Evolutionary conservation across 2,113 vertebrate species (phyloP).

Genomic region (Regulus satrapa): DNA sequence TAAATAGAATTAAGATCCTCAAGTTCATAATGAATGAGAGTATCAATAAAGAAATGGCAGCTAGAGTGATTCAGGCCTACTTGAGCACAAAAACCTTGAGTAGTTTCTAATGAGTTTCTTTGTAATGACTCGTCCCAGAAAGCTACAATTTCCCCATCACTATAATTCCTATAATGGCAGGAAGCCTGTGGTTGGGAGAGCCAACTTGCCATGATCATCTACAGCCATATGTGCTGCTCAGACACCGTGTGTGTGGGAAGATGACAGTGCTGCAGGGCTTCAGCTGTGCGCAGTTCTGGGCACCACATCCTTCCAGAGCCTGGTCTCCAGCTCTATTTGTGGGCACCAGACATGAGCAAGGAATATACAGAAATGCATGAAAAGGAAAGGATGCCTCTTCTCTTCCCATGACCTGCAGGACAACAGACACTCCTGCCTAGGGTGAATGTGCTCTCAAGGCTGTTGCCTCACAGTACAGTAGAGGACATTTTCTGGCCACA

Average conservation of each 20-base stretch:
- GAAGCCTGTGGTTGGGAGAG: background rate
- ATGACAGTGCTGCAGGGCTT: background rate
- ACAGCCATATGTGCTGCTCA: background rate
- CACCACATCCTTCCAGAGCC: background rate
- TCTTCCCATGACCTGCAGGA: background rate
- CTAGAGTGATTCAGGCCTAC: background rate
- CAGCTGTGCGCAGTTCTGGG: background rate
- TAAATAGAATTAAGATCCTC: background rate
- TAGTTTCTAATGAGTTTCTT: background rate
- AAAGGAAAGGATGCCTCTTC: background rate
- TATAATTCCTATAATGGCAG: background rate
- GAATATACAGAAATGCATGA: background rate
- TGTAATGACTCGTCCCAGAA: background rate
- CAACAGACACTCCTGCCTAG: background rate
- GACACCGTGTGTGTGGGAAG: background rate
- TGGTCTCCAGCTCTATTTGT: background rate
- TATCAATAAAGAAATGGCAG: background rate
- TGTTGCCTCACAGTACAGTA: background rate
- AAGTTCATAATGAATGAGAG: background rate
- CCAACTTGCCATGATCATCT: background rate
- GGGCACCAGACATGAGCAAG: background rate
- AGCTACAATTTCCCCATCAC: background rate
- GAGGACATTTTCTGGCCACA: background rate
- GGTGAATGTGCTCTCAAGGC: rapidly evolving
- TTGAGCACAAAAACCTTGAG: background rate